Percentiles rank a stretch among this genome's conserved stretches.
Conservation (phyloP, 2,797 vertebrate genomes). For the Myotis myotis region DNA sequence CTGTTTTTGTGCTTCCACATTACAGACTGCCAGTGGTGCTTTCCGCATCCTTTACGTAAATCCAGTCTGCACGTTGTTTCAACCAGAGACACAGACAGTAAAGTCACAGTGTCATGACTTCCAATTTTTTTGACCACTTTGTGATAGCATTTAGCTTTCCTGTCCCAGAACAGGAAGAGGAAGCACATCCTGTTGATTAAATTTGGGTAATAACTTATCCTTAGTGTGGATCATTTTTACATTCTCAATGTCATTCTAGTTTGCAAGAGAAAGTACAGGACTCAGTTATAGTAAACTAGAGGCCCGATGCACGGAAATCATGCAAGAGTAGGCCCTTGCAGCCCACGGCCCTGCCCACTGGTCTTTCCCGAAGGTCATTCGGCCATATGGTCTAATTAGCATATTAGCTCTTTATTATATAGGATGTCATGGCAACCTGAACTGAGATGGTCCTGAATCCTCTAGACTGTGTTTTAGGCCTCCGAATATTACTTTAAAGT, state of each 20-base stretch:
- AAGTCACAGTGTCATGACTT: conserved; percentile 40
- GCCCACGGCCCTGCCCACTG: no score
- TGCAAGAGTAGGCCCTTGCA: no score
- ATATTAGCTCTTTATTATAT: no score
- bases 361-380: no score
- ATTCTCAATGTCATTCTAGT: conserved; percentile 13
- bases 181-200: conserved; percentile 1
- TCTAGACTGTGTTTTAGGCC: background rate
- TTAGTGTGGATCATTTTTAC: background rate
- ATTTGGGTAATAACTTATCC: conserved; percentile 3
- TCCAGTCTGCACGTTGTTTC: background rate
- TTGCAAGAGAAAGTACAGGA: background rate
- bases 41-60: conserved; percentile 38
- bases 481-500: conserved; percentile 24
- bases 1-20: background rate
- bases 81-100: conserved; percentile 46
- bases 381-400: no score
- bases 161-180: conserved; percentile 36
- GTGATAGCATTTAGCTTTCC: background rate
- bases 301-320: no score
- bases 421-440: conserved; percentile 3
- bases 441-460: conserved; percentile 31
- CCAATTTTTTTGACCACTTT: background rate
- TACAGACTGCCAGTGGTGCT: background rate
- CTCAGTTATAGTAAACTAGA: background rate